Evolutionary conservation across 2,113 vertebrate genomes (phyloP).

Genomic region (Chaetops frenatus): DNA sequence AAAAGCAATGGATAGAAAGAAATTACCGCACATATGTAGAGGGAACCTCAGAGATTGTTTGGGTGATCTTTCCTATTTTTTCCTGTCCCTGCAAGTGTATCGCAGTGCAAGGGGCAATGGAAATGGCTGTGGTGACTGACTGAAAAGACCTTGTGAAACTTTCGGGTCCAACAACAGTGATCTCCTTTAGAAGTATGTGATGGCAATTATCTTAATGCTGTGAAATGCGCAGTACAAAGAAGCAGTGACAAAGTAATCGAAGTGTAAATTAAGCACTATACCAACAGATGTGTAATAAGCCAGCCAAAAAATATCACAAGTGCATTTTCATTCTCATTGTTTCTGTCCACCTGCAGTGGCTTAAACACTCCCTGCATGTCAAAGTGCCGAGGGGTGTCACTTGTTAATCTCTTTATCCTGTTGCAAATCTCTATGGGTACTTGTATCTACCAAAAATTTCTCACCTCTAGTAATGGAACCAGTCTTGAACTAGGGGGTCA

Average conservation of each 20-base stretch:
- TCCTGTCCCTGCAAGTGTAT: neutral
- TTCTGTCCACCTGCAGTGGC: neutral
- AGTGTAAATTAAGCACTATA: neutral
- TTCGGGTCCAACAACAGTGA: neutral
- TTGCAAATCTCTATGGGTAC: neutral
- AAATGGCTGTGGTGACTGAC: neutral
- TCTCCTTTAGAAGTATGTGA: neutral
- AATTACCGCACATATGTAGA: neutral
- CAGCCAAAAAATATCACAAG: neutral
- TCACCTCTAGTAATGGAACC: neutral
- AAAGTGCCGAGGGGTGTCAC: neutral
- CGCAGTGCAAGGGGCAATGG: neutral
- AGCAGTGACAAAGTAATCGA: neutral
- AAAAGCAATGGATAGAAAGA: neutral
- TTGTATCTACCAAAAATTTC: neutral
- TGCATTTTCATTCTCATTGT: neutral
- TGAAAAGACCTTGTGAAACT: neutral
- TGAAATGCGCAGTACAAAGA: neutral
- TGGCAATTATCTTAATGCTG: neutral
- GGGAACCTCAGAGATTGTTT: neutral
- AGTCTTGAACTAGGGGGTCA: neutral
- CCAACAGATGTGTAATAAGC: neutral
- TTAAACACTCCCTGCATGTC: neutral
- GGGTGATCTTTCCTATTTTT: neutral
- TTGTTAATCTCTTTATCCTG: neutral